Evolutionary conservation across 2,113 vertebrate species (phyloP).

Genomic region (Deroptyus accipitrinus): DNA sequence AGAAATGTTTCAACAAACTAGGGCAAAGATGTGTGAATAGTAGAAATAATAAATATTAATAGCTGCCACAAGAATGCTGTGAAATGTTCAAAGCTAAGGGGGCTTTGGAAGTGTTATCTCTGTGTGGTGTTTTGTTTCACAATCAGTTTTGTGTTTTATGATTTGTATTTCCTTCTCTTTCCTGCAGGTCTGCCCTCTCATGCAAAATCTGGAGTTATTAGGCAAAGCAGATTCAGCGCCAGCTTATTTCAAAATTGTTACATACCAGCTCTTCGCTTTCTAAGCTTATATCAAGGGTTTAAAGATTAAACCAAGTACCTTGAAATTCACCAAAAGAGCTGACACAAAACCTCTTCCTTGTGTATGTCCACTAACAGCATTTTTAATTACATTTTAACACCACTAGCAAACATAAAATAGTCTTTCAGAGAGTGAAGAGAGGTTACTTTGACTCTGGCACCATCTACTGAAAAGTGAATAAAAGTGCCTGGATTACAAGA

Average conservation of each 20-base stretch:
- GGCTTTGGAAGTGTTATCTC: not conserved
- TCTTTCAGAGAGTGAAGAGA: not conserved
- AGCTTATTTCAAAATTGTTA: not conserved
- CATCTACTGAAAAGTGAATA: constrained; percentile 64
- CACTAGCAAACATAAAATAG: not conserved
- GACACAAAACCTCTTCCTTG: not conserved
- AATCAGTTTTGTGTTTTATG: not conserved
- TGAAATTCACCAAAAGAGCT: not conserved
- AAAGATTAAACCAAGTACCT: not conserved
- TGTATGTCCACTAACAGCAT: not conserved
- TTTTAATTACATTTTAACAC: not conserved
- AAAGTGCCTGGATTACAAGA: not conserved
- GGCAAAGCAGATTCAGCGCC: not conserved
- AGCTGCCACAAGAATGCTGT: not conserved
- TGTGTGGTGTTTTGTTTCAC: not conserved
- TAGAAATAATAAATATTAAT: not conserved
- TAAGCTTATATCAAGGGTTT: not conserved
- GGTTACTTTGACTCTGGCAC: constrained; percentile 60
- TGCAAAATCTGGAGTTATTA: not conserved
- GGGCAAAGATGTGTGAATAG: not conserved
- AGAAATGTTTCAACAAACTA: not conserved
- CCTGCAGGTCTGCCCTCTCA: not conserved
- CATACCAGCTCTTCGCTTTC: not conserved
- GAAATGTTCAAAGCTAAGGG: not conserved
- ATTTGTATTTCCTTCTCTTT: not conserved